Conservation (phyloP, 23 tunicate species). For the Diplosoma virens region DNA sequence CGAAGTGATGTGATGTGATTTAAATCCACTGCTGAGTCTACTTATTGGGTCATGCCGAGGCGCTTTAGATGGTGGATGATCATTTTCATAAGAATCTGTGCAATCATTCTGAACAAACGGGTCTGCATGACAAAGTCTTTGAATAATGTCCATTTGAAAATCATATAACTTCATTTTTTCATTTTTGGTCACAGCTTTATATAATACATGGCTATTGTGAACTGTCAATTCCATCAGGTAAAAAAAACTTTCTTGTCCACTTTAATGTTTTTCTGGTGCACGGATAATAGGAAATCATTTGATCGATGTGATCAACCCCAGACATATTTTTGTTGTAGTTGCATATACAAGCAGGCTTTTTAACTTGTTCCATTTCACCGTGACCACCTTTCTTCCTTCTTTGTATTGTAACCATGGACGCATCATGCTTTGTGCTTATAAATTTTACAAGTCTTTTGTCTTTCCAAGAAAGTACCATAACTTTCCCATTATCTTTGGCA, state of each 20-base stretch:
- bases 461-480: slow-evolving; percentile 30
- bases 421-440: slow-evolving; percentile 42
- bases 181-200: background rate
- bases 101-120: too few relatives aligned
- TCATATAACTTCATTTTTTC: slow-evolving; percentile 1
- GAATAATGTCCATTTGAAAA: slow-evolving; percentile 17
- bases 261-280: slow-evolving; percentile 27
- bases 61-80: background rate
- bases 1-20: background rate
- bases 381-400: slow-evolving; percentile 12
- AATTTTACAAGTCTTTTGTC: slow-evolving; percentile 34
- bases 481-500: slow-evolving; percentile 8
- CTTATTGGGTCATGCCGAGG: background rate
- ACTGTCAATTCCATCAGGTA: slow-evolving; percentile 27
- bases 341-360: slow-evolving; percentile 21
- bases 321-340: slow-evolving; percentile 48
- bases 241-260: slow-evolving; percentile 25
- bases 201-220: slow-evolving; percentile 36
- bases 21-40: slow-evolving; percentile 19
- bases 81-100: slow-evolving; percentile 9
- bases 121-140: too few relatives aligned
- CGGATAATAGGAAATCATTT: slow-evolving; percentile 36
- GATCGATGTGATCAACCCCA: slow-evolving; percentile 31
- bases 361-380: slow-evolving; percentile 14
- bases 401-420: background rate